A percentile compares a stretch with the other conserved stretches of the same genome.
phyloP scores from a whole-genome alignment of 2,113 vertebrate genomes.

The Sander lucioperca region DNA sequence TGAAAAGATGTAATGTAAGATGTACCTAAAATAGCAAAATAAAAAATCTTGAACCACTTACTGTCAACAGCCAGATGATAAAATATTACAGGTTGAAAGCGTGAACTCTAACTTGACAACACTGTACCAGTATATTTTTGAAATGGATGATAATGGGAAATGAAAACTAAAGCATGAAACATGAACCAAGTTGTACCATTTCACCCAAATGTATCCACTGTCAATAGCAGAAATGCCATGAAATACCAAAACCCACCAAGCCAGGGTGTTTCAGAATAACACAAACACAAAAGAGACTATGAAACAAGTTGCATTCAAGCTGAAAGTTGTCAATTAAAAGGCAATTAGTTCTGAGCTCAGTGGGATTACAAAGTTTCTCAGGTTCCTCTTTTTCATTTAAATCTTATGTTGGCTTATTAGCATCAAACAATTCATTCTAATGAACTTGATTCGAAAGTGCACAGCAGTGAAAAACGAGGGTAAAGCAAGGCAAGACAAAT shows the following conservation, averaged over 20 bases:
- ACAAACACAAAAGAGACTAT: neutral
- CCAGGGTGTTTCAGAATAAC: neutral
- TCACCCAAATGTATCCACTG: too few relatives aligned
- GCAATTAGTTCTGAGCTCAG: conserved; percentile 37
- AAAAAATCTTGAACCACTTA: too few relatives aligned
- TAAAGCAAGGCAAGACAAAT: conserved; percentile 51
- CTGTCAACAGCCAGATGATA: neutral
- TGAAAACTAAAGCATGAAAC: neutral
- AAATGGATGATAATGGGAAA: neutral
- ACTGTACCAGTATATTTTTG: neutral
- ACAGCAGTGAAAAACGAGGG: conserved; percentile 34
- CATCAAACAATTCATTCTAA: conserved; percentile 48
- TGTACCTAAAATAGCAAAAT: too few relatives aligned
- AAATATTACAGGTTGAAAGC: neutral
- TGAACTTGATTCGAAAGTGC: conserved; percentile 50
- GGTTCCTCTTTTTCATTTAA: conserved; percentile 47
- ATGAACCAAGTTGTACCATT: neutral
- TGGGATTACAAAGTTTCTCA: conserved; percentile 31
- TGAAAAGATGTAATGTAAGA: too few relatives aligned
- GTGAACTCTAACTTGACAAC: neutral
- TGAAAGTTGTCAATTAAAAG: conserved; percentile 52
- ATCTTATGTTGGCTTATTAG: conserved; percentile 45
- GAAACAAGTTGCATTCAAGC: conserved; percentile 34
- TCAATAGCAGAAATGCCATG: neutral
- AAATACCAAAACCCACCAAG: neutral